Evolutionary conservation across 2,113 vertebrate genomes (phyloP).

Genomic region (Sceloporus tristichus): DNA sequence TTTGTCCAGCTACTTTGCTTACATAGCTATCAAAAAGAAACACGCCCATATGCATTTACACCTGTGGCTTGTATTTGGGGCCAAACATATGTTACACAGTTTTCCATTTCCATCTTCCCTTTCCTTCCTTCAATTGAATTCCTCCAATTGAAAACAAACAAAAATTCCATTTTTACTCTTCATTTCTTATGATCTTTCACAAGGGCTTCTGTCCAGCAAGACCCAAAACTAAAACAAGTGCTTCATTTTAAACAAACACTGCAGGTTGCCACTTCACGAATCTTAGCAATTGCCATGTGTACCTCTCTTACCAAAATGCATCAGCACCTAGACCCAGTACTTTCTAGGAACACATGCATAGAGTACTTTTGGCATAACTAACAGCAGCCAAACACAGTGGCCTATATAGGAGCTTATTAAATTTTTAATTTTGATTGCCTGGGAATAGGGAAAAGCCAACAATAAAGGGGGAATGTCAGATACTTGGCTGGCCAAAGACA

Average conservation of each 20-base stretch:
- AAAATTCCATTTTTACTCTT: background rate
- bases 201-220: background rate
- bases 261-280: background rate
- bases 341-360: background rate
- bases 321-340: background rate
- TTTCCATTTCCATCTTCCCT: background rate
- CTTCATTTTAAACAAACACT: background rate
- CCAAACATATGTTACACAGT: background rate
- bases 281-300: background rate
- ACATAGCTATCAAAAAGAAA: background rate
- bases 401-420: background rate
- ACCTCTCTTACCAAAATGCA: background rate
- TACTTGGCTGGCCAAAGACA: background rate
- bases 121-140: conserved; percentile 34
- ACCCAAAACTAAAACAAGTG: background rate
- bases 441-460: background rate
- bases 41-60: background rate
- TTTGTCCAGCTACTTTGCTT: background rate
- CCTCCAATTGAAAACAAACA: conserved; percentile 23
- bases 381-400: background rate
- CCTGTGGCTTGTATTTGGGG: background rate
- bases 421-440: background rate
- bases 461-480: background rate
- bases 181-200: background rate
- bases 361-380: too few species aligned